Evolutionary conservation across 2,113 vertebrate genomes (phyloP).

Genomic region (Monopterus albus): DNA sequence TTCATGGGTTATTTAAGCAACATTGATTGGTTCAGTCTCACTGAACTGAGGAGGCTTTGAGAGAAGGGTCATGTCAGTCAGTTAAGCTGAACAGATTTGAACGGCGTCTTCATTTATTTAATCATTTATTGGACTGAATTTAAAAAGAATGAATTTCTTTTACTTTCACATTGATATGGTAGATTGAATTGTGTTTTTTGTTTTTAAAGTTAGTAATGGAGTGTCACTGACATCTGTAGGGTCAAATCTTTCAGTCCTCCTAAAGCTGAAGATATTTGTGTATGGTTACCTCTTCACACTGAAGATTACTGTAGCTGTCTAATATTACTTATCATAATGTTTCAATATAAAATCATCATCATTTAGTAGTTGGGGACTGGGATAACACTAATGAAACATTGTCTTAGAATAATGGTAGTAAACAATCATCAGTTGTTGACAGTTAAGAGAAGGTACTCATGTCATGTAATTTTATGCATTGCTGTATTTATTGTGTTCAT

Average conservation of each 20-base stretch:
- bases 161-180: not conserved
- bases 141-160: not conserved
- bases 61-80: not conserved
- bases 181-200: slow-evolving; percentile 6
- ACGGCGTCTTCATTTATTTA: slow-evolving; percentile 17
- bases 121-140: slow-evolving; percentile 13
- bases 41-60: not conserved
- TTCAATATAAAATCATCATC: slow-evolving; percentile 5
- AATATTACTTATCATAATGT: slow-evolving; percentile 43
- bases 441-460: slow-evolving; percentile 30
- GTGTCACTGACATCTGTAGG: not conserved
- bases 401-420: not conserved
- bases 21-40: not conserved
- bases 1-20: not conserved
- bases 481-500: slow-evolving; percentile 47
- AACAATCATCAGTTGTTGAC: slow-evolving; percentile 45
- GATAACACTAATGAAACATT: slow-evolving; percentile 20
- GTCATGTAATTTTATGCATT: slow-evolving; percentile 18
- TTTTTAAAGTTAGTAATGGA: slow-evolving; percentile 1
- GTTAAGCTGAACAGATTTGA: slow-evolving; percentile 15
- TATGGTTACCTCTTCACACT: slow-evolving; percentile 54
- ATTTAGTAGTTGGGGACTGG: slow-evolving; percentile 1
- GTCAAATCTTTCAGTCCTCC: slow-evolving; percentile 7
- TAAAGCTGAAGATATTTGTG: slow-evolving; percentile 29
- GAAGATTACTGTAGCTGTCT: slow-evolving; percentile 37